Conservation (phyloP, 2,888 invertebrate species). For the Pristionchus fissidentatus region DNA sequence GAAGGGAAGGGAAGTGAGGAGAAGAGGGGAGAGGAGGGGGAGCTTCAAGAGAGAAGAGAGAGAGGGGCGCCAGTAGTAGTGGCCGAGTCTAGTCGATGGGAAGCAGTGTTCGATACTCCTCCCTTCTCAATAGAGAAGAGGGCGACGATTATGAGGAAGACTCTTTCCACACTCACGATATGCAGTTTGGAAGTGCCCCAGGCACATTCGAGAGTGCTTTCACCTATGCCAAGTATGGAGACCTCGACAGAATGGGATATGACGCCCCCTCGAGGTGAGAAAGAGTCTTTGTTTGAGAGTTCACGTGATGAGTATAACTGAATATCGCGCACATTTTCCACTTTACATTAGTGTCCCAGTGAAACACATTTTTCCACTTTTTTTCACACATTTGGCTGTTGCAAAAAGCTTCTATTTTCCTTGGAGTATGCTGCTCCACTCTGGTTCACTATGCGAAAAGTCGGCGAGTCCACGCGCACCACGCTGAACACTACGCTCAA, state of each 20-base stretch:
- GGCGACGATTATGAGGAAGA: constrained; percentile 28
- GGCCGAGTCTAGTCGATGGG: constrained; percentile 41
- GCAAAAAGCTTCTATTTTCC: no score
- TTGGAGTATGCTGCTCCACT: no score
- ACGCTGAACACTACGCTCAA: no score
- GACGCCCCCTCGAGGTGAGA: constrained; percentile 59
- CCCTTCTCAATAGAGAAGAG: constrained; percentile 31
- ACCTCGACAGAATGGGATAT: constrained; percentile 67
- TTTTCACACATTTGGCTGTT: neutral
- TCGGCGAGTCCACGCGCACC: no score
- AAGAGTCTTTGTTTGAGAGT: no score
- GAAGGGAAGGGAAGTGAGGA: no score
- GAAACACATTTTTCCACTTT: no score
- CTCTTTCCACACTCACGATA: neutral
- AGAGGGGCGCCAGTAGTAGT: neutral
- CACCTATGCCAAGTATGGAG: constrained; percentile 67
- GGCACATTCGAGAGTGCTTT: constrained; percentile 63
- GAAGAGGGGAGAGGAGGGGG: neutral
- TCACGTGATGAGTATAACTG: neutral
- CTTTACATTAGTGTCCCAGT: neutral
- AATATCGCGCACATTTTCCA: neutral
- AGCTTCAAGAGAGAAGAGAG: neutral
- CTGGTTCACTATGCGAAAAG: no score
- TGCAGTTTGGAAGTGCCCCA: constrained; percentile 58
- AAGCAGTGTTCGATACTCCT: constrained; percentile 41